Evolutionary conservation across 2,888 invertebrate genomes (phyloP).

Genomic region (Leucophenga maculata): DNA sequence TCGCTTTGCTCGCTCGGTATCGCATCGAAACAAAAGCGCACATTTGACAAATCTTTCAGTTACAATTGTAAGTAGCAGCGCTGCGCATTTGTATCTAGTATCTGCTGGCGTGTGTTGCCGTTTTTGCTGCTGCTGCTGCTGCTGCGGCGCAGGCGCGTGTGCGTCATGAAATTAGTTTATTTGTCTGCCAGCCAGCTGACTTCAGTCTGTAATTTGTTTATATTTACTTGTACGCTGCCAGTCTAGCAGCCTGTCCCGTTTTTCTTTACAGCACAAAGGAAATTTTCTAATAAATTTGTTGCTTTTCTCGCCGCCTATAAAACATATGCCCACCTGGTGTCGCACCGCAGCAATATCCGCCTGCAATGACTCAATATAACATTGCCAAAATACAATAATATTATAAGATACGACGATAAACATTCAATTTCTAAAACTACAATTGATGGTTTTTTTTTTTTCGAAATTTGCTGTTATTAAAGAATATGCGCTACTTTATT

Average conservation of each 20-base stretch:
- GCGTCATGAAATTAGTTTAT: conserved; percentile 66
- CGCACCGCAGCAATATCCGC: not conserved
- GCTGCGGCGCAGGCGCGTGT: conserved; percentile 63
- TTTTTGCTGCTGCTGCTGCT: conserved; percentile 10
- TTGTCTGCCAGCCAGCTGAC: conserved; percentile 54
- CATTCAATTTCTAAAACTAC: not conserved
- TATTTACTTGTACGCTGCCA: not conserved
- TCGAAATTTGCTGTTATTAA: conserved; percentile 19
- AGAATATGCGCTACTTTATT: not conserved
- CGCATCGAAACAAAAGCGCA: conserved; percentile 53
- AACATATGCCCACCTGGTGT: not conserved
- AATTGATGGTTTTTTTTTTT: not conserved
- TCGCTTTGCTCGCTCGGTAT: no score
- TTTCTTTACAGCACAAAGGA: conserved; percentile 29
- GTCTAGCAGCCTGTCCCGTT: conserved; percentile 32
- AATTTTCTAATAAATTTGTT: conserved; percentile 63
- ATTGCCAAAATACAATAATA: not conserved
- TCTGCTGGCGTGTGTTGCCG: not conserved
- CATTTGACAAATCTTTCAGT: conserved; percentile 54
- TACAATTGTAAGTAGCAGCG: conserved; percentile 62
- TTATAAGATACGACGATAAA: not conserved
- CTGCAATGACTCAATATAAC: conserved; percentile 14
- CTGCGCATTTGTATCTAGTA: not conserved
- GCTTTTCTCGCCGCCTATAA: conserved; percentile 54
- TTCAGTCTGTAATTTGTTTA: conserved; percentile 7